phyloP scores from a whole-genome alignment of 2,113 vertebrate genomes.

The Steatornis caripensis region DNA sequence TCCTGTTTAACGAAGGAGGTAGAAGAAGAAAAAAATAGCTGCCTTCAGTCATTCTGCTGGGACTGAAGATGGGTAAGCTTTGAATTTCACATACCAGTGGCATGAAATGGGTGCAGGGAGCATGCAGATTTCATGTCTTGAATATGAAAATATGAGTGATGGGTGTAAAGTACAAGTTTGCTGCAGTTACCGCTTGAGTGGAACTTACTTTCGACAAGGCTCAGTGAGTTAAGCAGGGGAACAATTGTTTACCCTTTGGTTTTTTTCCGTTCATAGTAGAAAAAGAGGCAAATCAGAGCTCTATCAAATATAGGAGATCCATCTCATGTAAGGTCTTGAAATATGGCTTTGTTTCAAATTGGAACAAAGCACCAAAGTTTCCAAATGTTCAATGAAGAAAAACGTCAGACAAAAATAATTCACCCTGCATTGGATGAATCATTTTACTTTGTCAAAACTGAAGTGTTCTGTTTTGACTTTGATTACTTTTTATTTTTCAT shows the following conservation, averaged over 20 bases:
- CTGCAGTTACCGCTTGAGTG: neutral
- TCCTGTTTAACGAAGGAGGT: neutral
- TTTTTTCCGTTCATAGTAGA: neutral
- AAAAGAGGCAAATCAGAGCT: slow-evolving; percentile 1
- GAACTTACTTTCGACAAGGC: neutral
- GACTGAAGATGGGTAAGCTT: neutral
- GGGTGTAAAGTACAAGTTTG: neutral
- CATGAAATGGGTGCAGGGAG: neutral
- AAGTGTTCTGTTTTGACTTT: neutral
- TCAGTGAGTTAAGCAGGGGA: neutral
- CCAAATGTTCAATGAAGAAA: neutral
- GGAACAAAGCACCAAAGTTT: neutral
- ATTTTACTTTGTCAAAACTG: neutral
- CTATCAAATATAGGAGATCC: neutral
- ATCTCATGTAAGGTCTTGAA: neutral
- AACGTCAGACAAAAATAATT: neutral
- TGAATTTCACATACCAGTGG: neutral
- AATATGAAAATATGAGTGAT: neutral
- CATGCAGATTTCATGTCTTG: neutral
- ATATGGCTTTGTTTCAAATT: neutral
- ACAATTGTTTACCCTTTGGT: neutral
- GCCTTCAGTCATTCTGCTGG: neutral
- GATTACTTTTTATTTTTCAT: neutral
- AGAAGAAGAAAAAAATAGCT: neutral
- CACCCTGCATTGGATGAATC: neutral